Evolutionary conservation across 37 sponge, comb jelly and placozoan species (phyloP).

Genomic region (Sycon ciliatum): DNA sequence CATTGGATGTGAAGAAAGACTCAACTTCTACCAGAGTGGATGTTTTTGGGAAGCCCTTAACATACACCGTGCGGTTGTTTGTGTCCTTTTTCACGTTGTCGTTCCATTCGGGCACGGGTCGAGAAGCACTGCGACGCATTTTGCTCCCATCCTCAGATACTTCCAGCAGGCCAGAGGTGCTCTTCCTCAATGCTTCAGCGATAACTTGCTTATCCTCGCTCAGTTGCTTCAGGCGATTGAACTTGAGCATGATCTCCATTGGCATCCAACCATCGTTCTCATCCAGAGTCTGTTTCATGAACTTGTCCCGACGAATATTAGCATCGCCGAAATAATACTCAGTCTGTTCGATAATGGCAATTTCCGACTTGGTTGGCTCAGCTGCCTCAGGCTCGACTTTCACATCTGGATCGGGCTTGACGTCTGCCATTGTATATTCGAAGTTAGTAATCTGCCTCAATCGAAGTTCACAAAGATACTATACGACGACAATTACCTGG

Average conservation of each 20-base stretch:
- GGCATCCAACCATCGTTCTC: conserved; percentile 42
- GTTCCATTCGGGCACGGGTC: too few species aligned
- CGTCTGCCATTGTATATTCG: too few species aligned
- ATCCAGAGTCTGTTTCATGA: conserved; percentile 47
- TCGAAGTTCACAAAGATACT: too few species aligned
- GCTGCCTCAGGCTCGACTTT: too few species aligned
- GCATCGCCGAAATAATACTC: conserved; percentile 89
- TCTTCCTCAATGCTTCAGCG: conserved; percentile 46
- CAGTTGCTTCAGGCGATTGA: conserved; percentile 75
- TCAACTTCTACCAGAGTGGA: too few species aligned
- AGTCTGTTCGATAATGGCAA: too few species aligned
- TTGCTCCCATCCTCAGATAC: conserved; percentile 43
- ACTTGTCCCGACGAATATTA: conserved; percentile 71
- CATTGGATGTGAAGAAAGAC: too few species aligned
- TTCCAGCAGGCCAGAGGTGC: conserved; percentile 42
- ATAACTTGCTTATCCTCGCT: conserved; percentile 52
- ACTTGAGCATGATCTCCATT: conserved; percentile 47
- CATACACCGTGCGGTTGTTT: conserved; percentile 48
- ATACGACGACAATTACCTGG: too few species aligned
- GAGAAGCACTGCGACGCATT: conserved; percentile 30
- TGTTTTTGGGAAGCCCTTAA: too few species aligned
- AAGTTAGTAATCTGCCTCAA: too few species aligned
- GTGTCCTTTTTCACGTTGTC: conserved; percentile 35
- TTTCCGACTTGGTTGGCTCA: too few species aligned
- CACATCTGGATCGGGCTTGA: too few species aligned